These are phyloP conservation scores for Muricea muricata DNA, from an alignment of 92 coral and sea anemone species.

Conservation along the genomic window DNA sequence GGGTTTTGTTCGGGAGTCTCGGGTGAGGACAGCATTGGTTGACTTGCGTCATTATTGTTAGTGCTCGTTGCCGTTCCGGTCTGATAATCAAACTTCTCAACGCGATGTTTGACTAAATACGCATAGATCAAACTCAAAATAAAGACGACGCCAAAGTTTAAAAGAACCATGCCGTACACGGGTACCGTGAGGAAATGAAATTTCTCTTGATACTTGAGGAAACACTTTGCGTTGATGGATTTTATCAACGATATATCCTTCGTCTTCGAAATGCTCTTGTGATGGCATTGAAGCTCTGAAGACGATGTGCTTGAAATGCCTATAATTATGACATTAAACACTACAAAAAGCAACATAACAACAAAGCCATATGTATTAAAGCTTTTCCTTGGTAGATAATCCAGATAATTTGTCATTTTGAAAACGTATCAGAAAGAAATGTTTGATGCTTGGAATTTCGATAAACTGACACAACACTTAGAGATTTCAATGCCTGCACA, in stretches of 20 bases:
- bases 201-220: background rate
- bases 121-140: conserved; percentile 21
- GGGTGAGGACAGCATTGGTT: background rate
- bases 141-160: background rate
- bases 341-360: background rate
- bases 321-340: background rate
- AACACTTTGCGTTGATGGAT: background rate
- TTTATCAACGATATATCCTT: background rate
- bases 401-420: background rate
- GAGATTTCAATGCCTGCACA: no score
- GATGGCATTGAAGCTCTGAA: background rate
- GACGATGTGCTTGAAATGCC: background rate
- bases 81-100: conserved; percentile 10
- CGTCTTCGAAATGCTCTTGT: background rate
- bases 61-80: background rate
- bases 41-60: background rate
- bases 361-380: conserved; percentile 4
- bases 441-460: no score
- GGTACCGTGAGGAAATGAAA: background rate
- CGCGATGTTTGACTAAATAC: conserved; percentile 15
- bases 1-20: background rate
- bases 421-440: background rate
- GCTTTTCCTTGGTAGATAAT: background rate
- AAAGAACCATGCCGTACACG: background rate
- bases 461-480: no score